These are phyloP conservation scores for Galeopsomyia nigrocyanea DNA, from an alignment of 2,888 invertebrate genomes.

Conservation along the genomic window DNA sequence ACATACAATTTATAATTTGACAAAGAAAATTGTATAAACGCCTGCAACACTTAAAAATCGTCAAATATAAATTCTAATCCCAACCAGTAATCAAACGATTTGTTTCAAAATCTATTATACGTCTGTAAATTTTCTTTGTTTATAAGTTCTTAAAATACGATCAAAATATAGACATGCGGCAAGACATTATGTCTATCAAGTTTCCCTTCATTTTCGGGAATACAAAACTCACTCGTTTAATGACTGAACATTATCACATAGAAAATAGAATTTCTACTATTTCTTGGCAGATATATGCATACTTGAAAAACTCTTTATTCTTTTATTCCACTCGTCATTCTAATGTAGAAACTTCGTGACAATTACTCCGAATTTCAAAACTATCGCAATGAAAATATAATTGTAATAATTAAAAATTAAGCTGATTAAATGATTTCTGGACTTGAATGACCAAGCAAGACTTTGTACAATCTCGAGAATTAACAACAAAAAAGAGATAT, in stretches of 20 bases:
- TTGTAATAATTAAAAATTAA: background rate
- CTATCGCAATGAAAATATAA: background rate
- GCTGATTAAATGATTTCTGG: background rate
- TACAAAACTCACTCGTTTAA: slow-evolving; percentile 27
- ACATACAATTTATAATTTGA: slow-evolving; percentile 1
- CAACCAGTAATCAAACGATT: slow-evolving; percentile 12
- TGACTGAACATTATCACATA: slow-evolving; percentile 40
- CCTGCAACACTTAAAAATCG: background rate
- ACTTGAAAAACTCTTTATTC: background rate
- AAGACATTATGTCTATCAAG: slow-evolving; percentile 15
- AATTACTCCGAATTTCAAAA: background rate
- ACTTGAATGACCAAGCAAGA: background rate
- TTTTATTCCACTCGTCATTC: background rate
- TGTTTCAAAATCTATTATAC: slow-evolving; percentile 20
- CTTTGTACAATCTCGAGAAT: slow-evolving; percentile 2
- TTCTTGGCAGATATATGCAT: background rate
- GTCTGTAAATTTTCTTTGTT: slow-evolving; percentile 35
- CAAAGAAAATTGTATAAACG: background rate
- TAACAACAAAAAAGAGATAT: slow-evolving; percentile 9
- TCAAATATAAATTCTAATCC: background rate
- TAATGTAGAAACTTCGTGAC: background rate
- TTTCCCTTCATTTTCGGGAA: background rate
- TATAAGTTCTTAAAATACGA: slow-evolving; percentile 11
- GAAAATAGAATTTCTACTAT: slow-evolving; percentile 25
- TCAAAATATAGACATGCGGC: slow-evolving; percentile 16